phyloP scores from a whole-genome alignment of 2,888 invertebrate genomes.

The Prosopocoilus inquinatus region DNA sequence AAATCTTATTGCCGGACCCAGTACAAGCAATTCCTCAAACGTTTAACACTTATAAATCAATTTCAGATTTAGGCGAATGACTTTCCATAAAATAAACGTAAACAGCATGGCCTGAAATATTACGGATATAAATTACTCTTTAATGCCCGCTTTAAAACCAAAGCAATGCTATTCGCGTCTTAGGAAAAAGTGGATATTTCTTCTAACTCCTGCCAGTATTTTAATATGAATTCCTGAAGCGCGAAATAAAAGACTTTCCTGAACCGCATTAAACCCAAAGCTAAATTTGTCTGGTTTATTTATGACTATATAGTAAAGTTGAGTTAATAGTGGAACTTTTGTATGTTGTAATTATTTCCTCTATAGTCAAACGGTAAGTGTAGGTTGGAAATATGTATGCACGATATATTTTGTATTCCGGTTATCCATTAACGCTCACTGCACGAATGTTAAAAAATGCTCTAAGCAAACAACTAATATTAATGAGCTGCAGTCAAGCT shows the following conservation, averaged over 20 bases:
- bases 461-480: too few species aligned
- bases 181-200: background rate
- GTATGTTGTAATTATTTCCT: background rate
- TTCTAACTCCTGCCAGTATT: background rate
- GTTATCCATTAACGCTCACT: too few species aligned
- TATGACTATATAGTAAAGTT: background rate
- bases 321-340: background rate
- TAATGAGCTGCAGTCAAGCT: too few species aligned
- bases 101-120: constrained; percentile 13
- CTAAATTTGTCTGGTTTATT: constrained; percentile 1
- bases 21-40: too few species aligned
- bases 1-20: too few species aligned
- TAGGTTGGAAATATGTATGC: background rate
- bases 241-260: background rate
- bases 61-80: constrained; percentile 5
- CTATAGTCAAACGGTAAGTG: background rate
- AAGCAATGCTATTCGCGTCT: background rate
- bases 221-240: background rate
- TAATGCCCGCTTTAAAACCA: constrained; percentile 6
- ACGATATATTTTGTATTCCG: too few species aligned
- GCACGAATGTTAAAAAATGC: too few species aligned
- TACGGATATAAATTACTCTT: constrained; percentile 16
- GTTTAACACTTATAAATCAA: too few species aligned
- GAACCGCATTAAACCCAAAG: background rate
- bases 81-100: constrained; percentile 17